Evolutionary conservation across 2,113 vertebrate species (phyloP), one percentile per base, ranked within the genome.

Genomic region (Catharus bicknelli): DNA sequence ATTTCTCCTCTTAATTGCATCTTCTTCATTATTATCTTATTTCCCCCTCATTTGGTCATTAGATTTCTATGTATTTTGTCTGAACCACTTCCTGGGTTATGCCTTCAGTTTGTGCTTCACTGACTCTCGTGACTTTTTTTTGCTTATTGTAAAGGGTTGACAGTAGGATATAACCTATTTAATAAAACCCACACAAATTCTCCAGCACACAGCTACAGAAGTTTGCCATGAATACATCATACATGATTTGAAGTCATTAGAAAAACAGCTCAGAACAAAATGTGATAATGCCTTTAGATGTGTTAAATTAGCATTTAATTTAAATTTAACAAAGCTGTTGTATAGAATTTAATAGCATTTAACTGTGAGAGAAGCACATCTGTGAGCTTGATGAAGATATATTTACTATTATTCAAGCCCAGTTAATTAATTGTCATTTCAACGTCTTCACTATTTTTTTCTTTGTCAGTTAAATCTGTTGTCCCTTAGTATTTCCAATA

Each of bases 291-390:
- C 47, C 53, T 91, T 90, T 67, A 90, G 89, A 73, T 93, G 63
- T 91, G 79, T 86, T 94, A 94, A 93, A 93, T 79, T 62, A 92
- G 51, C 66, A 93, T 79, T 93, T 96, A 93, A 97, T 96, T 97
- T 90, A 80, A 73, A 93, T 94, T 94, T 95, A 95, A 93, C 83
- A 62, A 94, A 68, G 50, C 13, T 86, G 30, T 72, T 95, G 29
- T 90, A 85, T 88, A 80, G 67, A 54, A 89, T 87, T 90, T 72
- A 54, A 59, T 48, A 75, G 82, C 63, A 73, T 87, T 89, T 54
- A 48, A 68, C 30, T 90, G 38, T 82, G 80, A 85, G 40, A 48
- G 53, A 63, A 82, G 63, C 32, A 61, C 77, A 64, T 94, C 23
- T 93, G 68, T 48, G 87, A 94, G 43, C 57, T 40, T 80, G 51